Base-by-base conservation (phyloP, 2,888 invertebrate genomes). In the Thera obeliscata region DNA sequence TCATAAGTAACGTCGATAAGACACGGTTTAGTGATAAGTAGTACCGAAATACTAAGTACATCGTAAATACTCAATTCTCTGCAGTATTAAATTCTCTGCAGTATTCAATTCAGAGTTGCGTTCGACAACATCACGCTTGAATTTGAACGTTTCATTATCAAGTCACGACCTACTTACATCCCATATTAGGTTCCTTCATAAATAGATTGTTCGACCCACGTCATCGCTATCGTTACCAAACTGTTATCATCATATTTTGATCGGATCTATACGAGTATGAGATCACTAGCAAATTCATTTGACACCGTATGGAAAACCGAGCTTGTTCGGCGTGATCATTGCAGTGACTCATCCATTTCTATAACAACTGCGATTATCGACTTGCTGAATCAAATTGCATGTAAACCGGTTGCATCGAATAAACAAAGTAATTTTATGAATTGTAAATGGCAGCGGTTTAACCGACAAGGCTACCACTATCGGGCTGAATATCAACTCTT, bases 381-480 rank as follows among this genome's bases (percentile, higher is more conserved):
- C 76, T 75, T 22, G 79, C 80, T 82, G 85, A 82, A 87, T 86
- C 84, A 81, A 86, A 87, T 87, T 88, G 82, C 84, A 84, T 74
- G 82, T 76, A 81, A 86, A 88, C 89, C 84, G 84, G 89, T 90
- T 89, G 82, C 83, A 78, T 81, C 79, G 81, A 83, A 82, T 85
- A 85, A 88, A 87, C 81, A 78, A 81, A 80, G 82, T 82, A 84
- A 81, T 82, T 87, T 85, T 85, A 83, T 87, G 85, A 88, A 90
- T 87, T 88, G 87, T 88, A 89, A 90, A 89, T 89, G 88, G 81
- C 86, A 87, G 81, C 80, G 74, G 84, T 87, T 87, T 80, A 86
- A 87, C 83, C 85, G 78, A 82, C 89, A 90, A 92, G 90, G 92
- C 88, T 88, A 88, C 76, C 86, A 79, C 81, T 91, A 91, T 91